Evolutionary conservation across 2,888 invertebrate species (phyloP).

Genomic region (Dinocampus coccinellae): DNA sequence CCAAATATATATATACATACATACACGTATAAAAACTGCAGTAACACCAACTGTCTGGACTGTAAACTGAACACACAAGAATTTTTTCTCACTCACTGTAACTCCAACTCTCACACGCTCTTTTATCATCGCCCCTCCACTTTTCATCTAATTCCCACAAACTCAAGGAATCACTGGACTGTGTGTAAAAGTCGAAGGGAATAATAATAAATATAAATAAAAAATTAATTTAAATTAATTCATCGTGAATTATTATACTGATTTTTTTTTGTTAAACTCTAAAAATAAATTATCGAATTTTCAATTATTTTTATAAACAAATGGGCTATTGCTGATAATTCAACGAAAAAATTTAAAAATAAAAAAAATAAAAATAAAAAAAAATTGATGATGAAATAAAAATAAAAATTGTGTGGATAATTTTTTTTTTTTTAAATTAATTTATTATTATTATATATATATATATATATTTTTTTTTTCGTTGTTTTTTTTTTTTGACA

Average conservation of each 20-base stretch:
- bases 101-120: background rate
- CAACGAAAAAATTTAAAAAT: too few relatives aligned
- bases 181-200: background rate
- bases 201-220: too few relatives aligned
- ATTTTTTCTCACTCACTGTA: background rate
- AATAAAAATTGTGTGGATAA: too few relatives aligned
- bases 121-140: background rate
- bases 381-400: background rate
- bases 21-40: conserved; percentile 1
- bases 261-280: background rate
- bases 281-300: background rate
- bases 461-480: background rate
- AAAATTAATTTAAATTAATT: background rate
- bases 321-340: too few relatives aligned
- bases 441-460: too few relatives aligned
- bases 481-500: background rate
- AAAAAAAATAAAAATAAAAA: background rate
- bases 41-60: conserved; percentile 17
- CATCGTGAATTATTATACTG: background rate
- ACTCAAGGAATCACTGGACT: conserved; percentile 11
- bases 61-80: conserved; percentile 10
- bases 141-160: background rate
- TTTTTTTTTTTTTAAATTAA: too few relatives aligned
- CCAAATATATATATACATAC: background rate
- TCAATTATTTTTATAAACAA: background rate